Evolutionary conservation across 2,113 vertebrate species (phyloP).

Genomic region (Bubo blakistoni): DNA sequence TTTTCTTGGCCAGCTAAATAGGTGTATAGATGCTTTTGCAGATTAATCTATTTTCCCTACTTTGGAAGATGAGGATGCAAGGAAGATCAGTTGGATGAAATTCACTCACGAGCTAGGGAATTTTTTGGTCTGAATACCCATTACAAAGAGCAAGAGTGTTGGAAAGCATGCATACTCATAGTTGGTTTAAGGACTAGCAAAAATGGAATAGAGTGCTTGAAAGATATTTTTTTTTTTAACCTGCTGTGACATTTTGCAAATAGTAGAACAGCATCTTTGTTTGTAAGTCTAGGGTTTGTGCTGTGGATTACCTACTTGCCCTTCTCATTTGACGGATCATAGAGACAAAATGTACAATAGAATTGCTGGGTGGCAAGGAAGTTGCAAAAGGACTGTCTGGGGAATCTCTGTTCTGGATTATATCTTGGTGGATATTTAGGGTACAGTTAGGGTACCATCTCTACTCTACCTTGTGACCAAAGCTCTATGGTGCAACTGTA

Average conservation of each 20-base stretch:
- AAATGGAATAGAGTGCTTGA: background rate
- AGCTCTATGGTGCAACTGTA: background rate
- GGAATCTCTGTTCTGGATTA: background rate
- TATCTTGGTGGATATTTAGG: background rate
- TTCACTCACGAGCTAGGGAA: background rate
- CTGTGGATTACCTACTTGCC: background rate
- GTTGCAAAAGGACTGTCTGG: background rate
- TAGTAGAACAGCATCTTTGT: background rate
- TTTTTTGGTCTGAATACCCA: background rate
- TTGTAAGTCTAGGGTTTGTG: background rate
- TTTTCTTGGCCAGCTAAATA: background rate
- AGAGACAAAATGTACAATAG: background rate
- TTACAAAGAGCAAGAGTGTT: background rate
- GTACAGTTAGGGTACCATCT: background rate
- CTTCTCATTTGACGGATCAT: background rate
- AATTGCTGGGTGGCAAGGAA: background rate
- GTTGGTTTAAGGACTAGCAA: background rate
- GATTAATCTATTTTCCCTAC: background rate
- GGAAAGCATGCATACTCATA: background rate
- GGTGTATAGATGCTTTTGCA: background rate
- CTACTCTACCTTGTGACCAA: background rate
- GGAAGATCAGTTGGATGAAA: background rate
- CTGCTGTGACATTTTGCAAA: background rate
- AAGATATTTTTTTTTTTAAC: background rate
- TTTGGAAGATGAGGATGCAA: background rate